Percentiles rank a stretch among this genome's conserved stretches.
phyloP scores from a whole-genome alignment of 2,113 vertebrate genomes.

The Glaucidium brasilianum region DNA sequence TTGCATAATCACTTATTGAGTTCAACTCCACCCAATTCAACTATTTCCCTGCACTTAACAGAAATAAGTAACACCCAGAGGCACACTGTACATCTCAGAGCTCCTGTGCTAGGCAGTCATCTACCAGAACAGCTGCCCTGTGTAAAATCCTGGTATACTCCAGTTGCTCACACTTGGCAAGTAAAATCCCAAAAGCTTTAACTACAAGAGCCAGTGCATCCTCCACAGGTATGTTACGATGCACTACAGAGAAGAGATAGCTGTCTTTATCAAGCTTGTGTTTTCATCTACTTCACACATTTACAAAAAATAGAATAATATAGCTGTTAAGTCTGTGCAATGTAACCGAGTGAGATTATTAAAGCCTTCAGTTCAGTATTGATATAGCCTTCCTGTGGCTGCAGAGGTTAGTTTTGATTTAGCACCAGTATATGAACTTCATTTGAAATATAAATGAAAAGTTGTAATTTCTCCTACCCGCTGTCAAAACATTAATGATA shows the following conservation, averaged over 20 bases:
- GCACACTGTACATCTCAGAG: conserved; percentile 66
- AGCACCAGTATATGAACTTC: neutral
- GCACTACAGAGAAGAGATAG: conserved; percentile 61
- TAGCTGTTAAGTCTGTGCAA: neutral
- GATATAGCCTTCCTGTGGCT: neutral
- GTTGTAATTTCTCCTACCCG: neutral
- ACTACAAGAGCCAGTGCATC: conserved; percentile 75
- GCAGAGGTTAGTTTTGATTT: neutral
- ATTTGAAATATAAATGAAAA: neutral
- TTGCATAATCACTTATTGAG: conserved; percentile 64
- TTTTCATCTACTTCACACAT: neutral
- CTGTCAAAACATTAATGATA: neutral
- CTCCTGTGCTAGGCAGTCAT: conserved; percentile 72
- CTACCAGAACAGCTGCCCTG: conserved; percentile 73
- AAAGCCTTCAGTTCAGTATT: neutral
- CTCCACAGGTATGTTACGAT: conserved; percentile 78
- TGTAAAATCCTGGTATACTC: conserved; percentile 69
- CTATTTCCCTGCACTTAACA: conserved; percentile 73
- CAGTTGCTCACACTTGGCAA: conserved; percentile 55
- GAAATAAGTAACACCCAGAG: conserved; percentile 58
- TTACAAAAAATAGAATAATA: neutral
- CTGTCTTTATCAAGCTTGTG: neutral
- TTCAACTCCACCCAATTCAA: conserved; percentile 71
- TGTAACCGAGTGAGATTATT: neutral
- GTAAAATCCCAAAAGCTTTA: conserved; percentile 68